A percentile compares a stretch with the other conserved stretches of the same genome.
These are phyloP conservation scores for Prunella fulvescens DNA, from an alignment of 2,113 vertebrate genomes.

Conservation along the genomic window DNA sequence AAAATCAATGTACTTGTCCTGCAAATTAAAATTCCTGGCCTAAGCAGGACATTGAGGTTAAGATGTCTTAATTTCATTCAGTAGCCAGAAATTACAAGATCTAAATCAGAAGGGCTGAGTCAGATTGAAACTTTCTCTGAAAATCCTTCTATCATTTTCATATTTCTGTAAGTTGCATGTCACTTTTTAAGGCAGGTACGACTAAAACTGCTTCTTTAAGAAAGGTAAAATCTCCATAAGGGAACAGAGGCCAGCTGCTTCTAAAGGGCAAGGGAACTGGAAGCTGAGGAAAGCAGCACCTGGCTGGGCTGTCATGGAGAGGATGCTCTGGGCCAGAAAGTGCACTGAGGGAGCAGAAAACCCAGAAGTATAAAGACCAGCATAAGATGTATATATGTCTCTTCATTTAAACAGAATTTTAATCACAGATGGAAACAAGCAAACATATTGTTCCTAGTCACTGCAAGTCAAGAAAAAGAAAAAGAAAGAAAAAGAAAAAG, in stretches of 20 bases:
- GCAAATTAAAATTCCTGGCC: constrained; percentile 31
- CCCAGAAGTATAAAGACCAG: neutral
- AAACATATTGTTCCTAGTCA: neutral
- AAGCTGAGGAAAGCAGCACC: neutral
- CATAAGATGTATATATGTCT: neutral
- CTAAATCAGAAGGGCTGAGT: constrained; percentile 23
- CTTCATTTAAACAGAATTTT: neutral
- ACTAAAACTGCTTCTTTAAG: neutral
- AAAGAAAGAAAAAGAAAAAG: too few relatives aligned
- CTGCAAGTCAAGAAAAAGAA: too few relatives aligned
- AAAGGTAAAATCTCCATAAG: neutral
- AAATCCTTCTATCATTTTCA: neutral
- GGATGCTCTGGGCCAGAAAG: neutral
- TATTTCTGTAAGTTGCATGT: neutral
- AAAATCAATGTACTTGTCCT: constrained; percentile 36
- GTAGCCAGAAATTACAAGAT: constrained; percentile 53
- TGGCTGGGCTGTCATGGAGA: neutral
- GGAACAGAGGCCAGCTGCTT: neutral
- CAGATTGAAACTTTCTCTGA: neutral
- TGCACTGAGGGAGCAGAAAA: neutral
- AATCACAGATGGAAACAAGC: neutral
- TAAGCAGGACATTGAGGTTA: constrained; percentile 20
- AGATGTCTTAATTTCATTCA: constrained; percentile 52
- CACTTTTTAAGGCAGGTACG: neutral
- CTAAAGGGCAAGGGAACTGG: neutral